Conservation (phyloP, 2,888 invertebrate species). For the Pseudococcus viburni region DNA sequence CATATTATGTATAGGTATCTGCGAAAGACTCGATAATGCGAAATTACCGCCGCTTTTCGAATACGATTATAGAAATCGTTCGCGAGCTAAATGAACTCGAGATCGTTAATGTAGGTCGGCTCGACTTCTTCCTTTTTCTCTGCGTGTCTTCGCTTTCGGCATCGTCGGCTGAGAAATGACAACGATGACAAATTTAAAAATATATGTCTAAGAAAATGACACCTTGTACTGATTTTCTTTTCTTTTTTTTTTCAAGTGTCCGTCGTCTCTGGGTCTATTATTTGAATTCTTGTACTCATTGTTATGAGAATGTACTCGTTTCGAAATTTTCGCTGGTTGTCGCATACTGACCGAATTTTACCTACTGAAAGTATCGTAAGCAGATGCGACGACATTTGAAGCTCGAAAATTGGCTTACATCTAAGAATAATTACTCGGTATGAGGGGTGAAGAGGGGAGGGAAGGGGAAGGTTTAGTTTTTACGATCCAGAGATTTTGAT, state of each 20-base stretch:
- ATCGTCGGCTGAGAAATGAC: neutral
- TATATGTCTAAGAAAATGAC: neutral
- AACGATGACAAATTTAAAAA: constrained; percentile 21
- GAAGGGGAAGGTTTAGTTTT: no score
- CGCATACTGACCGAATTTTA: no score
- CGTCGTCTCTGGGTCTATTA: neutral
- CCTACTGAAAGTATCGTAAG: no score
- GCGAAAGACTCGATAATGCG: neutral
- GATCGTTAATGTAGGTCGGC: constrained; percentile 16
- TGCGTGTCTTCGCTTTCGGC: neutral
- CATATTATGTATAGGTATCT: neutral
- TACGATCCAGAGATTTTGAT: no score
- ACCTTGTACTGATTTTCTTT: constrained; percentile 8
- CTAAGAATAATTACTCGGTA: no score
- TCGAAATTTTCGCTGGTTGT: no score
- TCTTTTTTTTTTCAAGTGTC: neutral
- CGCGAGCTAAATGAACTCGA: neutral
- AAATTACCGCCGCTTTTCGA: neutral
- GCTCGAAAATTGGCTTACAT: no score
- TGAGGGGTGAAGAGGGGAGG: no score
- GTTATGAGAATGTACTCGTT: no score
- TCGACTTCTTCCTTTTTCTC: neutral
- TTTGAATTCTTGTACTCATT: no score
- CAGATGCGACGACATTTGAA: no score
- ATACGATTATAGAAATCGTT: neutral